A percentile compares a stretch with the other conserved stretches of the same genome.
phyloP scores from a whole-genome alignment of 2,888 invertebrate species.

The Sphaerophoria taeniata region DNA sequence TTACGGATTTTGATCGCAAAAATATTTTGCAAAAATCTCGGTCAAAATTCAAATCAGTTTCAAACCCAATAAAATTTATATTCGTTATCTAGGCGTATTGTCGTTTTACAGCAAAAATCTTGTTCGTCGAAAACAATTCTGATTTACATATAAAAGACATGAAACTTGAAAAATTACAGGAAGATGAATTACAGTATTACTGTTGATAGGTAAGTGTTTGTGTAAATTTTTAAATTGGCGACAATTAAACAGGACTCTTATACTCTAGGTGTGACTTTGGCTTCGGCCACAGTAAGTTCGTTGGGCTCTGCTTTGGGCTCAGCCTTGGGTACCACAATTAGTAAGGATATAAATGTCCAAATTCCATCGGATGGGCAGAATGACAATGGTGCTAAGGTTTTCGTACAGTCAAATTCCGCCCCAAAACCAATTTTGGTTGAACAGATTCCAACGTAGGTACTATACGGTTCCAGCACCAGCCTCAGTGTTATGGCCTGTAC shows the following conservation, averaged over 20 bases:
- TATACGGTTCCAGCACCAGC: background rate
- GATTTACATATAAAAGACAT: conserved; percentile 26
- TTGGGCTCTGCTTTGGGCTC: no score
- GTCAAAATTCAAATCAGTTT: conserved; percentile 13
- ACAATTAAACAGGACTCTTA: background rate
- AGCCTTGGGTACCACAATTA: no score
- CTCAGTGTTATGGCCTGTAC: no score
- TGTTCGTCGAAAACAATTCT: no score
- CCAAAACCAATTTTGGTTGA: no score
- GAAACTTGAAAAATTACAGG: background rate
- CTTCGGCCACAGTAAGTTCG: no score
- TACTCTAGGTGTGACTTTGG: background rate
- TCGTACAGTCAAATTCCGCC: no score
- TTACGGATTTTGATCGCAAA: conserved; percentile 1
- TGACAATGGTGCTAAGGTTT: background rate
- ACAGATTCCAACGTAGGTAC: no score
- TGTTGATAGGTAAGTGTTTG: background rate
- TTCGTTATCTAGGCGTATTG: no score
- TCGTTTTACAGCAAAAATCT: no score
- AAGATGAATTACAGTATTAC: background rate
- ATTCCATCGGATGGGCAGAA: background rate
- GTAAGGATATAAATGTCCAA: background rate
- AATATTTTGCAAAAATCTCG: conserved; percentile 9
- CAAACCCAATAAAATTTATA: background rate
- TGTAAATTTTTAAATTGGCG: background rate